Conservation (phyloP, 2,113 vertebrate genomes). For the Notechis scutatus region DNA sequence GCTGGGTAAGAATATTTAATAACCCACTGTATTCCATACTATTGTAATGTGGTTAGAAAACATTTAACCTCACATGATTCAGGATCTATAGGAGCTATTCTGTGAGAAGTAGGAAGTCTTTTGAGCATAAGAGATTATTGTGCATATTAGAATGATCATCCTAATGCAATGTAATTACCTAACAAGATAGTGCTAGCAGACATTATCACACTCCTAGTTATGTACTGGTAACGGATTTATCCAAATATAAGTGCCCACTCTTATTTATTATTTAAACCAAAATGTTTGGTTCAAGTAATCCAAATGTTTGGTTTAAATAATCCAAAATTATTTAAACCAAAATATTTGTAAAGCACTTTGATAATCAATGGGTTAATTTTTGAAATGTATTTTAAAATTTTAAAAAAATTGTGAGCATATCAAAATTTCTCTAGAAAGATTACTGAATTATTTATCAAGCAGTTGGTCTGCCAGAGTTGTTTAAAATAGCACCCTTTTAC, state of each 20-base stretch:
- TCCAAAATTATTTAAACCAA: neutral
- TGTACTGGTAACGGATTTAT: neutral
- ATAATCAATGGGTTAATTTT: neutral
- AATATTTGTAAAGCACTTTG: neutral
- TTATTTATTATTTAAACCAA: neutral
- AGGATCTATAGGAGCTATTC: neutral
- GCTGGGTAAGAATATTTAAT: conserved; percentile 82
- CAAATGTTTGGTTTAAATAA: too few relatives aligned
- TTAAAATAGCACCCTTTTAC: neutral
- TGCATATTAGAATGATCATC: neutral
- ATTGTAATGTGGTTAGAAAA: neutral
- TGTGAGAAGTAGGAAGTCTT: neutral
- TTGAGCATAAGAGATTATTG: neutral
- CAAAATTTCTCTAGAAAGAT: neutral
- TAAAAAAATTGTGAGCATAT: neutral
- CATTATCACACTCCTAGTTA: neutral
- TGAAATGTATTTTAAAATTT: neutral
- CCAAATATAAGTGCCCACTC: neutral
- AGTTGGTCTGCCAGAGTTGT: neutral
- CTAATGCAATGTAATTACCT: neutral
- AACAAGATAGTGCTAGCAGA: neutral
- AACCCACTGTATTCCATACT: conserved; percentile 2
- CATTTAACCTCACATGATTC: neutral
- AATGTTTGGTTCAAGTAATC: neutral
- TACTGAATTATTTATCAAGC: neutral